Base-by-base conservation (phyloP, 2,888 invertebrate genomes). In the Perdita meconis region DNA sequence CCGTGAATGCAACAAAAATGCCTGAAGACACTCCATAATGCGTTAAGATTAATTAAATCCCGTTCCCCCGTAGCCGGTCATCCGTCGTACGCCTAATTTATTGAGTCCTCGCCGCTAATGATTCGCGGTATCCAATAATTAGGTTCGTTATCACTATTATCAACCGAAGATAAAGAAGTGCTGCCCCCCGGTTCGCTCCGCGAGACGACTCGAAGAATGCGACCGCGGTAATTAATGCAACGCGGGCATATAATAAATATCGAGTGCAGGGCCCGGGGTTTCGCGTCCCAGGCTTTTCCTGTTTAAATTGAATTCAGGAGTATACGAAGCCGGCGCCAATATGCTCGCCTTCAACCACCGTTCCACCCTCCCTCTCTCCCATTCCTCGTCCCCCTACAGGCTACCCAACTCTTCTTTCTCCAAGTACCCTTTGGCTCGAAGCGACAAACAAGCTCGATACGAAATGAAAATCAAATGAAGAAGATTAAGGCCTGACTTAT, bases 141-240 rank as follows among this genome's bases (percentile, higher is more conserved):
- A 81, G 85, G 82, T 82, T 85, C 84, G 82, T 86, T 86, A 86
- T 85, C 85, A 84, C 78, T 74, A 86, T 85, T 85, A 85, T 85
- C 81, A 82, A 75, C 79, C 77, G 51, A 79, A 85, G 85, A 85
- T 85, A 85, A 85, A 85, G 85, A 82, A 84, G 69, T 44, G 69
- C 64, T 70, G 59, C 57, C 51, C 70, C 73, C 64, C 71, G 78
- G 22, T 19, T 12, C 19, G 47, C 47, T 47, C 47, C 19, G 19
- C 19, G 81, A 81, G 85, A 81, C 81, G 76, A 81, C 74, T 66
- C 83, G 76, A 83, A 85, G 83, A 85, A 81, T 85, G 83, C 80
- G 77, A 77, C 84, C 79, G 86, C 79, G 89, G 88, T 91, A 90
- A 91, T 91, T 91, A 90, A 91, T 90, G 89, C 88, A 87, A 82